Evolutionary conservation across 2,113 vertebrate species (phyloP).

Genomic region (Hipposideros armiger): DNA sequence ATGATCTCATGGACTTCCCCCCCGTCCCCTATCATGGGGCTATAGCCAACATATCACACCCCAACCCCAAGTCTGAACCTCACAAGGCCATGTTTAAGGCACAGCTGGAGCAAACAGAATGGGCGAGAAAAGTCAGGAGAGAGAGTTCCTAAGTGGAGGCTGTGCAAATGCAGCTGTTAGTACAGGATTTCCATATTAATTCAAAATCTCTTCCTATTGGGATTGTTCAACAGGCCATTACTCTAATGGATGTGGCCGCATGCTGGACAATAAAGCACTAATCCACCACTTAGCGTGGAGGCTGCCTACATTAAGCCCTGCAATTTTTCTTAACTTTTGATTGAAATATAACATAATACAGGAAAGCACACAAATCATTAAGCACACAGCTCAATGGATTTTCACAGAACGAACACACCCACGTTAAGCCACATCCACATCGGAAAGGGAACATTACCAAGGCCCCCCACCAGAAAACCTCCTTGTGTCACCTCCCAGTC

Average conservation of each 20-base stretch:
- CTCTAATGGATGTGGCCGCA: conserved; percentile 63
- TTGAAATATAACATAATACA: conserved; percentile 41
- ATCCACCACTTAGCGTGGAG: conserved; percentile 8
- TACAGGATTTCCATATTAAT: conserved; percentile 59
- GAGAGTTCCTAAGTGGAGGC: neutral
- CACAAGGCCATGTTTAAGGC: neutral
- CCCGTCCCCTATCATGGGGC: neutral
- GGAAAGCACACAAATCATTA: conserved; percentile 36
- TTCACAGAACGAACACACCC: neutral
- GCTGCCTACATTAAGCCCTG: neutral
- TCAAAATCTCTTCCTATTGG: conserved; percentile 69
- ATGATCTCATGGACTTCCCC: neutral
- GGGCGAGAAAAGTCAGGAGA: neutral
- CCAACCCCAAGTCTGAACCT: neutral
- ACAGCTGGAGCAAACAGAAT: neutral
- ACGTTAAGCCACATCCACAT: neutral
- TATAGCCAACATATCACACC: neutral
- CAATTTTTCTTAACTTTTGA: conserved; percentile 50
- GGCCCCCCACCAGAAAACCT: neutral
- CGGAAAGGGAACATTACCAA: neutral
- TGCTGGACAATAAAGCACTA: conserved; percentile 49
- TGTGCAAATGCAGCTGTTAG: neutral
- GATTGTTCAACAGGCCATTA: conserved; percentile 72
- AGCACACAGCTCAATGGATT: neutral
- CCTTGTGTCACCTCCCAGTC: neutral